These are phyloP conservation scores for Hemicordylus capensis DNA, from an alignment of 2,113 vertebrate species.

Conservation along the genomic window DNA sequence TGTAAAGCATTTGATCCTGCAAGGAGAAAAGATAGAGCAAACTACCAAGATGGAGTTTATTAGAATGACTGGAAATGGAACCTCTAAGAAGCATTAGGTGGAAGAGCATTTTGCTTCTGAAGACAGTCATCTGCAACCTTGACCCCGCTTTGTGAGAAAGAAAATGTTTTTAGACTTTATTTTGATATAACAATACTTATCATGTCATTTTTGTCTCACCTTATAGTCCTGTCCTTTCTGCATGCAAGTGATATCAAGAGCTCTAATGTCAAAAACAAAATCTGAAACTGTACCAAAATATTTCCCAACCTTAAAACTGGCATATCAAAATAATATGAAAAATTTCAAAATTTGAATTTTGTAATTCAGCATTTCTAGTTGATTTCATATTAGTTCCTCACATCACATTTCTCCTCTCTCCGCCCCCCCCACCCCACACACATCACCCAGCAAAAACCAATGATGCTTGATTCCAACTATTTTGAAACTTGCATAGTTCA, in stretches of 20 bases:
- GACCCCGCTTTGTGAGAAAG: not conserved
- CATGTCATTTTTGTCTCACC: not conserved
- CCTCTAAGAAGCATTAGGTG: not conserved
- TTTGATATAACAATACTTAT: not conserved
- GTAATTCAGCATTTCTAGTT: not conserved
- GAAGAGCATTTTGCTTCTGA: not conserved
- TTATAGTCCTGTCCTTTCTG: not conserved
- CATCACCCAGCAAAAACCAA: not conserved
- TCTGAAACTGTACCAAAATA: not conserved
- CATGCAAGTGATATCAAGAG: not conserved
- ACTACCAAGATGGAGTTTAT: conserved; percentile 28
- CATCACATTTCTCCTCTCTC: too few relatives aligned
- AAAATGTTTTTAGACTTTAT: not conserved
- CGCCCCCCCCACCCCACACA: too few relatives aligned
- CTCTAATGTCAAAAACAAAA: not conserved
- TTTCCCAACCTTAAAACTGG: not conserved
- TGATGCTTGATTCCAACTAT: not conserved
- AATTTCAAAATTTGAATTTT: not conserved
- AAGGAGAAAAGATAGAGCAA: conserved; percentile 40
- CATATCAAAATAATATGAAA: not conserved
- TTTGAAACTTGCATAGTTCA: not conserved
- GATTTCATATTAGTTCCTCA: too few relatives aligned
- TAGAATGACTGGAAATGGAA: not conserved
- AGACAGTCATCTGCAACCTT: not conserved
- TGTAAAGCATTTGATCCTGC: conserved; percentile 16